Evolutionary conservation across 2,113 vertebrate species (phyloP).

Genomic region (Noturus placidus): DNA sequence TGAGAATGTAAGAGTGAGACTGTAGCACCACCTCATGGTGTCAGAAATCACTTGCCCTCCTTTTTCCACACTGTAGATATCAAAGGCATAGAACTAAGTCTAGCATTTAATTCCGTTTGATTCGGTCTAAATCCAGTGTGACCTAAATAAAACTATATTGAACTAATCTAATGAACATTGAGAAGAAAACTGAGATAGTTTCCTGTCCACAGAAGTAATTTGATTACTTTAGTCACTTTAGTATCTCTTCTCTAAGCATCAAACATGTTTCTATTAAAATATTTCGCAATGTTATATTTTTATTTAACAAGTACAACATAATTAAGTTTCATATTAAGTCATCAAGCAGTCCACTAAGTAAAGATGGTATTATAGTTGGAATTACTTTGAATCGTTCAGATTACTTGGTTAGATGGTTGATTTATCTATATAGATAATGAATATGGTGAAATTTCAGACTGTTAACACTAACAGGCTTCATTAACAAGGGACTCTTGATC

Average conservation of each 20-base stretch:
- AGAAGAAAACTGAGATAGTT: background rate
- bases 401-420: background rate
- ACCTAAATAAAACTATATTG: background rate
- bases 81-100: background rate
- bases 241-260: background rate
- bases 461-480: background rate
- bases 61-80: background rate
- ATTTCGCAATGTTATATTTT: background rate
- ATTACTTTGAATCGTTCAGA: background rate
- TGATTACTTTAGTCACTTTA: background rate
- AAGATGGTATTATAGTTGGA: background rate
- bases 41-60: conserved; percentile 19
- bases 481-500: conserved; percentile 80
- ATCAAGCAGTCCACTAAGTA: background rate
- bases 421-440: background rate
- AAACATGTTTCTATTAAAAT: background rate
- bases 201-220: background rate
- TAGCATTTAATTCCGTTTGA: background rate
- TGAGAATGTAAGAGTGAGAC: conserved; percentile 34
- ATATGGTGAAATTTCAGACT: background rate
- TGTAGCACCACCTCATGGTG: conserved; percentile 55
- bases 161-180: background rate
- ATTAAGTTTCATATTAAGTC: background rate
- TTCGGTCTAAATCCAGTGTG: background rate
- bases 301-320: background rate